Percentiles rank a stretch among this genome's conserved stretches.
These are phyloP conservation scores for Chaitophorus viminalis DNA, from an alignment of 2,888 invertebrate genomes.

Conservation along the genomic window DNA sequence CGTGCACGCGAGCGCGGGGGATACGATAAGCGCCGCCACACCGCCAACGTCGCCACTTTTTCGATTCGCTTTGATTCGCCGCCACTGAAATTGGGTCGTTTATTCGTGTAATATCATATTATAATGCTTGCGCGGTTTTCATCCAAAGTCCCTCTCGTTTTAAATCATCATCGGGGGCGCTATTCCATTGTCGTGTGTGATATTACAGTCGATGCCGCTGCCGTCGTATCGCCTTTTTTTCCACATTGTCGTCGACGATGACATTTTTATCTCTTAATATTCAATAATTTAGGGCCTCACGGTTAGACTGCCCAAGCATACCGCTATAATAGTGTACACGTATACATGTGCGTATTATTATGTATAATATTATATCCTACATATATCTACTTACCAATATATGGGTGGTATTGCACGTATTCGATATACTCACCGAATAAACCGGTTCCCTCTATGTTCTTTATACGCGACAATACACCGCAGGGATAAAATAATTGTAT, in stretches of 20 bases:
- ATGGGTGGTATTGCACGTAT: not conserved
- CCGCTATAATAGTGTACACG: too few relatives aligned
- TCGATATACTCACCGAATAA: not conserved
- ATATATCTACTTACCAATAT: too few relatives aligned
- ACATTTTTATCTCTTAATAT: constrained; percentile 40
- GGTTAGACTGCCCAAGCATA: not conserved
- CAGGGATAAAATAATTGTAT: not conserved
- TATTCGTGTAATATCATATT: not conserved
- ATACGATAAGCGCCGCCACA: constrained; percentile 26
- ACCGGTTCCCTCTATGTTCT: constrained; percentile 1
- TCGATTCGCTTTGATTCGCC: constrained; percentile 43
- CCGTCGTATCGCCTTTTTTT: not conserved
- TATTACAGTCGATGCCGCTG: not conserved
- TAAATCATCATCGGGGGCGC: not conserved
- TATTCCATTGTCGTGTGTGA: not conserved
- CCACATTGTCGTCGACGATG: constrained; percentile 4
- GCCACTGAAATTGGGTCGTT: constrained; percentile 12
- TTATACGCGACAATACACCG: too few relatives aligned
- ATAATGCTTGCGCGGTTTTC: not conserved
- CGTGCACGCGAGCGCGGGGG: not conserved
- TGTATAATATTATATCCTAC: not conserved
- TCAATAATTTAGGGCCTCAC: constrained; percentile 38
- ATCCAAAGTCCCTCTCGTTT: not conserved
- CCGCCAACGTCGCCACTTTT: not conserved
- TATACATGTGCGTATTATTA: not conserved